Conservation (phyloP, 2,113 vertebrate genomes). For the Gulo gulo region DNA sequence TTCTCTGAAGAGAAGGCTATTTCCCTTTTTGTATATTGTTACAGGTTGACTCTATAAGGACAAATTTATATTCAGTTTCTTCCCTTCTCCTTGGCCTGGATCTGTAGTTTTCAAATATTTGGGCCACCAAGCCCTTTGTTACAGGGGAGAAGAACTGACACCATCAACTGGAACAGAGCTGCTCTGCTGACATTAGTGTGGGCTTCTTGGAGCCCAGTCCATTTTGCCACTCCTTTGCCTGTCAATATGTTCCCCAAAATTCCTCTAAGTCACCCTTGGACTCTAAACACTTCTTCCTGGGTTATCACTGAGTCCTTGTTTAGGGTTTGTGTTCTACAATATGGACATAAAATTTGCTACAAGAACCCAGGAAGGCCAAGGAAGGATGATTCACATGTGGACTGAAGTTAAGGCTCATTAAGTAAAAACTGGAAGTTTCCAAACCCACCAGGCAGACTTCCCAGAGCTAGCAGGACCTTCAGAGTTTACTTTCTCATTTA, state of each 20-base stretch:
- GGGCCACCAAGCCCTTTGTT: background rate
- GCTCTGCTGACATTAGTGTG: background rate
- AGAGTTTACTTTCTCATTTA: background rate
- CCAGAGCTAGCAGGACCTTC: no score
- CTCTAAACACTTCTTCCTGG: background rate
- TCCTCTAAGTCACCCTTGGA: background rate
- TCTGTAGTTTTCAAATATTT: background rate
- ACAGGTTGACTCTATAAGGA: background rate
- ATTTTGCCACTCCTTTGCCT: background rate
- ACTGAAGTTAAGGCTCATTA: background rate
- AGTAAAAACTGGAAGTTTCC: background rate
- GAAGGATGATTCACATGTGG: background rate
- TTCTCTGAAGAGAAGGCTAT: rapidly evolving
- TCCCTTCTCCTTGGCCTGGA: background rate
- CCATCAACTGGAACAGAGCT: background rate
- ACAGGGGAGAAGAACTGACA: background rate
- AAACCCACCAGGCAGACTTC: background rate
- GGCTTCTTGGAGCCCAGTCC: background rate
- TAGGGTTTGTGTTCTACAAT: no score
- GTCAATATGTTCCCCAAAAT: background rate
- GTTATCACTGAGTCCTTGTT: background rate
- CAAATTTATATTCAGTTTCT: background rate
- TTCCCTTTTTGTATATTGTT: background rate
- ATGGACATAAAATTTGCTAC: background rate
- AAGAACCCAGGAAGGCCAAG: background rate